Conservation (phyloP, 1,140 invertebrate genomes). For the Drepana arcuata region DNA sequence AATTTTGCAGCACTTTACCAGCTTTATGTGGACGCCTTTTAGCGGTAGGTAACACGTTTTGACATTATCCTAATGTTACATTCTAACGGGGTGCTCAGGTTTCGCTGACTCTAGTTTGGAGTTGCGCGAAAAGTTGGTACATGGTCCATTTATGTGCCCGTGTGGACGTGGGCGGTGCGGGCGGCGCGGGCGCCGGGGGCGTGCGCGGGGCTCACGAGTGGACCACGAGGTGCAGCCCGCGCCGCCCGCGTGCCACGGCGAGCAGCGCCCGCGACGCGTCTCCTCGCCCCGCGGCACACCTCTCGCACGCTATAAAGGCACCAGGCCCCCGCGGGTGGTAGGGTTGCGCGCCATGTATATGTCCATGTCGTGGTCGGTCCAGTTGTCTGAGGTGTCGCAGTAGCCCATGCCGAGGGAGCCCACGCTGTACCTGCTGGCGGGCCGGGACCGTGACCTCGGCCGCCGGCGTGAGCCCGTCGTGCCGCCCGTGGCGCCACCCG, state of each 20-base stretch:
- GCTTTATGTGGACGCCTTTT: too few species aligned
- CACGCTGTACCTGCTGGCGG: constrained; percentile 68
- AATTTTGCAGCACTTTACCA: too few species aligned
- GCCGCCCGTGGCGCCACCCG: constrained; percentile 68
- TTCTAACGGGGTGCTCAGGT: too few species aligned
- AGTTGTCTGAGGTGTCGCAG: constrained; percentile 90
- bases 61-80: too few species aligned
- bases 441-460: constrained; percentile 76
- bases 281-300: constrained; percentile 21
- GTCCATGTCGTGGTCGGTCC: constrained; percentile 96
- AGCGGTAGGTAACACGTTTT: too few species aligned
- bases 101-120: too few species aligned
- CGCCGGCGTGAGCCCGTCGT: constrained; percentile 79
- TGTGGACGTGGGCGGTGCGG: constrained; percentile 22
- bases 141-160: constrained; percentile 21
- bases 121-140: too few species aligned
- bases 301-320: constrained; percentile 80
- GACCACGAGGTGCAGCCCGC: constrained; percentile 27
- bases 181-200: constrained; percentile 9
- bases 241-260: constrained; percentile 18
- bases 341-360: constrained; percentile 94
- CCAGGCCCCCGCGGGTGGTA: constrained; percentile 86
- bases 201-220: constrained; percentile 20
- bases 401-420: constrained; percentile 86
- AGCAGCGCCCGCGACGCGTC: constrained; percentile 23